These are phyloP conservation scores for Papilio polytes DNA, from an alignment of 1,140 invertebrate species.

Conservation along the genomic window DNA sequence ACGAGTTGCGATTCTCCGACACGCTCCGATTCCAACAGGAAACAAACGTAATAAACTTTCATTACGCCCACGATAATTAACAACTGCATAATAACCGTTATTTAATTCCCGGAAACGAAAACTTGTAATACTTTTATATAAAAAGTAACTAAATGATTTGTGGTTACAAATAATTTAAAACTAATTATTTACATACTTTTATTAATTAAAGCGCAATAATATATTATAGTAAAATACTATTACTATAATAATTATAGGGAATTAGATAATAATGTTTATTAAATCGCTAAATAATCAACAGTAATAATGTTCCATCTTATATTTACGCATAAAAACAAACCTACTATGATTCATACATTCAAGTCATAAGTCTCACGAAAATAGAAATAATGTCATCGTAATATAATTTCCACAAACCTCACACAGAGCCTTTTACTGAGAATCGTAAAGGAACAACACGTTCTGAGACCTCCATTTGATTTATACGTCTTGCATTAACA, in stretches of 20 bases:
- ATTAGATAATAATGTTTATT: neutral
- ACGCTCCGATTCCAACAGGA: conserved; percentile 41
- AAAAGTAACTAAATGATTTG: conserved; percentile 10
- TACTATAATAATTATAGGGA: neutral
- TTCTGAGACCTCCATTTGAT: conserved; percentile 19
- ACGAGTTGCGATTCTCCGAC: conserved; percentile 10
- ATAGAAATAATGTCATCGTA: conserved; percentile 31
- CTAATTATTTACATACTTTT: neutral
- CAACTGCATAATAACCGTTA: conserved; percentile 33
- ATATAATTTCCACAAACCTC: conserved; percentile 22
- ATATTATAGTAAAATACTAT: neutral
- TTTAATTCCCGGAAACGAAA: conserved; percentile 12
- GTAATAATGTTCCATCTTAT: neutral
- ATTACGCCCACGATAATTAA: conserved; percentile 30
- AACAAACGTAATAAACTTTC: conserved; percentile 40
- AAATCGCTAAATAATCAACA: neutral
- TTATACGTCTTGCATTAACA: conserved; percentile 33
- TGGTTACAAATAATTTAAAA: neutral
- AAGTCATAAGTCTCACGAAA: conserved; percentile 14
- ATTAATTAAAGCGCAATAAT: neutral
- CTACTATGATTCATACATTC: neutral
- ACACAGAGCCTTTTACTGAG: conserved; percentile 22
- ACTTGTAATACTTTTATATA: neutral
- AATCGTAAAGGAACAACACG: conserved; percentile 25
- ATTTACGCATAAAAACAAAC: neutral